Evolutionary conservation across 2,797 vertebrate species (phyloP).

Genomic region (Garrulus glandarius): DNA sequence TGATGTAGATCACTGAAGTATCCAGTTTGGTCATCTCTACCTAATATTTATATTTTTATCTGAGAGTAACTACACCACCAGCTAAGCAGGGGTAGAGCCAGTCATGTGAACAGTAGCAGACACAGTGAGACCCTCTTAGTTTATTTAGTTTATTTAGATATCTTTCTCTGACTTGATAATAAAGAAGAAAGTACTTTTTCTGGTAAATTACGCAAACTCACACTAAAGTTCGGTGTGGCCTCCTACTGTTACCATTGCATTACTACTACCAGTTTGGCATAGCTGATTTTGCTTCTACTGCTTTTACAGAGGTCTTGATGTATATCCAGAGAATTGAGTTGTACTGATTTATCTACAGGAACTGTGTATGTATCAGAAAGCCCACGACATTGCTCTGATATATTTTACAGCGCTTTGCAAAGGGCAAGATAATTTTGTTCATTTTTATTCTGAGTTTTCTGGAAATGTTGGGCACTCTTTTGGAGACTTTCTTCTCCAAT

Average conservation of each 20-base stretch:
- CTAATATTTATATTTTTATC: not conserved
- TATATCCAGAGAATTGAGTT: not conserved
- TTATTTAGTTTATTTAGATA: not conserved
- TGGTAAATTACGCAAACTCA: not conserved
- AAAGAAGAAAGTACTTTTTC: not conserved
- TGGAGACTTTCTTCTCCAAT: not conserved
- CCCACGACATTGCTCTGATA: not conserved
- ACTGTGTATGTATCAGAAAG: not conserved
- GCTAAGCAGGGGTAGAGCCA: not conserved
- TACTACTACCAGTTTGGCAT: not conserved
- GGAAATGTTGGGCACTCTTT: not conserved
- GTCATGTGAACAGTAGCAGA: not conserved
- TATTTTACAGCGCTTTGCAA: not conserved
- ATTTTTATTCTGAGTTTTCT: not conserved
- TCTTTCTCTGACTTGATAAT: not conserved
- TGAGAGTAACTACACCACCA: not conserved
- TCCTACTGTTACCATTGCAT: not conserved
- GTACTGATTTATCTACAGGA: not conserved
- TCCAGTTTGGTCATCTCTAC: not conserved
- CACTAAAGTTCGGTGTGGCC: not conserved
- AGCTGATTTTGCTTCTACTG: not conserved
- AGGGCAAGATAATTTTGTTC: not conserved
- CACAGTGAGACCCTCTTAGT: not conserved
- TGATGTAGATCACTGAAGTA: not conserved
- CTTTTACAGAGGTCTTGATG: not conserved